Conservation (phyloP, 2,888 invertebrate genomes). For the Baccha elongata region DNA sequence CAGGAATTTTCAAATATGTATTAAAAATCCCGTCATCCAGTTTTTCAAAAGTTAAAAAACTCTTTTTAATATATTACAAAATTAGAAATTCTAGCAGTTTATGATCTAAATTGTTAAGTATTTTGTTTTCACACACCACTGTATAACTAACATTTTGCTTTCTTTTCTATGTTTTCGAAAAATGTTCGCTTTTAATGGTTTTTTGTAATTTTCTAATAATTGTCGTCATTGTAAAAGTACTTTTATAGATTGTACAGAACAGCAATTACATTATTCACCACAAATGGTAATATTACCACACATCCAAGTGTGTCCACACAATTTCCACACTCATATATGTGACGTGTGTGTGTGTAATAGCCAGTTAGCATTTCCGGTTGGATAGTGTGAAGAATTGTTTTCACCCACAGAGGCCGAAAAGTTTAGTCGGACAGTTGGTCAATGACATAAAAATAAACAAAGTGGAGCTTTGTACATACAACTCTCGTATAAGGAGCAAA, state of each 20-base stretch:
- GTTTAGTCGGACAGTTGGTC: conserved; percentile 64
- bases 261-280: conserved; percentile 28
- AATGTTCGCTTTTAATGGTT: conserved; percentile 3
- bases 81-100: too few relatives aligned
- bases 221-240: conserved; percentile 15
- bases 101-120: background rate
- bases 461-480: background rate
- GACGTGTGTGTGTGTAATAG: conserved; percentile 31
- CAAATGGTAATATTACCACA: conserved; percentile 4
- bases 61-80: too few relatives aligned
- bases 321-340: conserved; percentile 7
- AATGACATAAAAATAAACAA: conserved; percentile 27
- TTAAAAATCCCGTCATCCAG: too few relatives aligned
- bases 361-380: conserved; percentile 62
- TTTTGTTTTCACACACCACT: background rate
- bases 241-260: background rate
- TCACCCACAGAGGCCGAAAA: conserved; percentile 60
- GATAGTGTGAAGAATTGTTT: conserved; percentile 61
- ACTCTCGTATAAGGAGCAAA: background rate
- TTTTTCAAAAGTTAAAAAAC: too few relatives aligned
- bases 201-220: conserved; percentile 57
- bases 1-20: too few relatives aligned
- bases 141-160: too few relatives aligned
- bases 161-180: background rate
- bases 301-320: background rate